A percentile compares a stretch with the other conserved stretches of the same genome.
Conservation (phyloP, 2,888 invertebrate species). For the Nemapogon koenigi region DNA sequence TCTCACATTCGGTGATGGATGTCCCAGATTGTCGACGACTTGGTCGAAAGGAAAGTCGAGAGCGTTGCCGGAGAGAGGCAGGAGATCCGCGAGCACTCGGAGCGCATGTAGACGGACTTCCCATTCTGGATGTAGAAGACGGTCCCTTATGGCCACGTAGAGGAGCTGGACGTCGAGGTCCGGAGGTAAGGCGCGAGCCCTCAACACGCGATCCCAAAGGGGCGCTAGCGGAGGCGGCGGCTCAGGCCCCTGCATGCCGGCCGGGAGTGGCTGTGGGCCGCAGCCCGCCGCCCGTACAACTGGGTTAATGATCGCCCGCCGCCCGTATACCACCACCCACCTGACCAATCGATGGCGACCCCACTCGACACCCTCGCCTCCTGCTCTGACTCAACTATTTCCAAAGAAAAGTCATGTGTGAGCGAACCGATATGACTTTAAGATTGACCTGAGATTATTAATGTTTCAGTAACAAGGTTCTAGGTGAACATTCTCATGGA, state of each 20-base stretch:
- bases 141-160: conserved; percentile 74
- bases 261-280: conserved; percentile 27
- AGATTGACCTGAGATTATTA: background rate
- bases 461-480: too few species aligned
- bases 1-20: conserved; percentile 79
- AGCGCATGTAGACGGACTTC: conserved; percentile 85
- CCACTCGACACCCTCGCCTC: background rate
- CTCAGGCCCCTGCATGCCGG: conserved; percentile 53
- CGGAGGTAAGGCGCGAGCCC: conserved; percentile 75
- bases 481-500: too few species aligned
- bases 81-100: conserved; percentile 77
- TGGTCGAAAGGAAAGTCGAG: conserved; percentile 76
- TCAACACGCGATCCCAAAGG: conserved; percentile 81
- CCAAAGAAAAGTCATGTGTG: background rate
- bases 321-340: too few species aligned
- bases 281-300: conserved; percentile 35
- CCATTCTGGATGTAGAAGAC: conserved; percentile 81
- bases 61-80: conserved; percentile 74
- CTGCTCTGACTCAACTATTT: background rate
- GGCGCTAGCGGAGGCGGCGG: conserved; percentile 70
- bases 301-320: conserved; percentile 60
- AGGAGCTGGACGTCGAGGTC: conserved; percentile 70
- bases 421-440: background rate
- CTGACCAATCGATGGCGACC: conserved; percentile 54
- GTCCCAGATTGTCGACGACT: conserved; percentile 80